These are phyloP conservation scores for Blastobasis adustella DNA, from an alignment of 2,888 invertebrate genomes.

Conservation along the genomic window DNA sequence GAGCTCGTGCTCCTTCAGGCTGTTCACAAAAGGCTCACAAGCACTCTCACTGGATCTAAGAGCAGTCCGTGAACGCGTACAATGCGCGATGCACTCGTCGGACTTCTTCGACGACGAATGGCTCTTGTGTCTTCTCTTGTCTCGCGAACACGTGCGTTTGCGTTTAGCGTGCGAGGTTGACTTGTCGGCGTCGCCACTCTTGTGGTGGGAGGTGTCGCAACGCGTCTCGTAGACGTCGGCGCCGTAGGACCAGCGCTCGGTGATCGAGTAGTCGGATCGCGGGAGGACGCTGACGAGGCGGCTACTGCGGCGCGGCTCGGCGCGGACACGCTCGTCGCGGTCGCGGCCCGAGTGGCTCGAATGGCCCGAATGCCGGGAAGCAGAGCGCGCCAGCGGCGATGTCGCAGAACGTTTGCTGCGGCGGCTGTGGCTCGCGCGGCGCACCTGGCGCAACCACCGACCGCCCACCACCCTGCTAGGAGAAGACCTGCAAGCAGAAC, in stretches of 20 bases:
- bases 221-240: conserved; percentile 70
- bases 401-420: conserved; percentile 56
- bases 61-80: conserved; percentile 69
- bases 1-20: conserved; percentile 34
- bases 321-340: conserved; percentile 25
- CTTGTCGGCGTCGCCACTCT: conserved; percentile 51
- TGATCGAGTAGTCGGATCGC: conserved; percentile 70
- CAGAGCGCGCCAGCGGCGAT: conserved; percentile 54
- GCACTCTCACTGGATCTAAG: conserved; percentile 60
- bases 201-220: conserved; percentile 49
- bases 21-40: conserved; percentile 47
- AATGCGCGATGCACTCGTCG: conserved; percentile 61
- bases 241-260: conserved; percentile 75
- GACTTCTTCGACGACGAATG: conserved; percentile 34
- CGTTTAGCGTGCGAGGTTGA: conserved; percentile 41
- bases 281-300: conserved; percentile 67
- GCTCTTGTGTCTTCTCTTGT: conserved; percentile 56
- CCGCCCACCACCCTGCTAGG: conserved; percentile 75
- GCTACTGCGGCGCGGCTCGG: conserved; percentile 60
- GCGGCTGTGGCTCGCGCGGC: conserved; percentile 59
- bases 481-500: conserved; percentile 57
- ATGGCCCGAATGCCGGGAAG: conserved; percentile 38
- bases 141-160: conserved; percentile 58
- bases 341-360: conserved; percentile 26
- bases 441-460: conserved; percentile 69